Conservation (phyloP, 2,888 invertebrate species). For the Acanthosepion lycidas region DNA sequence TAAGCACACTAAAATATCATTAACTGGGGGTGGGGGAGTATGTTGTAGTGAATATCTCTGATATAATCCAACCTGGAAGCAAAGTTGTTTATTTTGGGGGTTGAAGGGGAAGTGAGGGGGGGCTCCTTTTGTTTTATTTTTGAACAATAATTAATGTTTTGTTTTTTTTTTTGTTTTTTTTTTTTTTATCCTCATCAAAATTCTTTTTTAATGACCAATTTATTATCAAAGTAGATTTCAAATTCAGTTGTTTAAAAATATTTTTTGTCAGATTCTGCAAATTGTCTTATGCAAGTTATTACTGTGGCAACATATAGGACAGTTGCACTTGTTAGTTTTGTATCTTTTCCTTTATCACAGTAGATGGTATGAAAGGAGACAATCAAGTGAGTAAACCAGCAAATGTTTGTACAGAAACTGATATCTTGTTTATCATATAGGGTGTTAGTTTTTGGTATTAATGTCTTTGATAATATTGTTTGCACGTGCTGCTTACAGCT, state of each 20-base stretch:
- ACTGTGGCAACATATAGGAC: too few species aligned
- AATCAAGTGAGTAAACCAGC: not conserved
- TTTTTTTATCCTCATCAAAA: too few species aligned
- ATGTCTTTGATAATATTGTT: not conserved
- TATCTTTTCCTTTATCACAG: not conserved
- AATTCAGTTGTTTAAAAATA: too few species aligned
- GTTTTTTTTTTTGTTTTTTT: too few species aligned
- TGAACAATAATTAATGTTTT: not conserved
- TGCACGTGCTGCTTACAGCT: not conserved
- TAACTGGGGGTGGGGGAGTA: not conserved
- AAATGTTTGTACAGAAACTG: not conserved
- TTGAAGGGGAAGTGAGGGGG: too few species aligned
- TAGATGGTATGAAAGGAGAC: not conserved
- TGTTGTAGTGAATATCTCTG: not conserved
- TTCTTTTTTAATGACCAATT: too few species aligned
- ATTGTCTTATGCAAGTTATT: too few species aligned
- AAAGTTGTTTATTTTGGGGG: not conserved
- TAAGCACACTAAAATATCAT: not conserved
- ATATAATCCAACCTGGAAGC: not conserved
- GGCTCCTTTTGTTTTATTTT: not conserved
- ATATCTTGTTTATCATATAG: not conserved
- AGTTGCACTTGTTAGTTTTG: not conserved
- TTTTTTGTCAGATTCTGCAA: too few species aligned
- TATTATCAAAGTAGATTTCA: too few species aligned
- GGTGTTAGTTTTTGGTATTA: not conserved